Evolutionary conservation across 2,797 vertebrate genomes (phyloP).

Genomic region (Bucorvus abyssinicus): DNA sequence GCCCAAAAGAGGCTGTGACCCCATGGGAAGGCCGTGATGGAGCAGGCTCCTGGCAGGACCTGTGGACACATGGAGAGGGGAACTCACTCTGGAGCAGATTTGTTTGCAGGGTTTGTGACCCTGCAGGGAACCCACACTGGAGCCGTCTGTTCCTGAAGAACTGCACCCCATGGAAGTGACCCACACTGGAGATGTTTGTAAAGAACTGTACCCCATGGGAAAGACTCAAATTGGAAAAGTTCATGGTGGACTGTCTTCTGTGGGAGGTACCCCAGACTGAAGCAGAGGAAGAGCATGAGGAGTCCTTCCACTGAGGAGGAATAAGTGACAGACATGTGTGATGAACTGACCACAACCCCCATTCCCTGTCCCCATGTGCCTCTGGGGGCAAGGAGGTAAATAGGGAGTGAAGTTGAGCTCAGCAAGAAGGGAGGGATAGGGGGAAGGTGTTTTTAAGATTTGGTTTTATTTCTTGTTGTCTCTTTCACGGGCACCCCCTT

Average conservation of each 20-base stretch:
- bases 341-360: not conserved
- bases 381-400: not conserved
- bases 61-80: not conserved
- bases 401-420: not conserved
- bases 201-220: not conserved
- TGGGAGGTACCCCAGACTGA: not conserved
- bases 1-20: not conserved
- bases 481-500: too few relatives aligned
- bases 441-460: not conserved
- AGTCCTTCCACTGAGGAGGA: too few relatives aligned
- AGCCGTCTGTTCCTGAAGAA: not conserved
- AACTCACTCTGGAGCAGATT: not conserved
- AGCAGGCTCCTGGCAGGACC: not conserved
- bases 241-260: not conserved
- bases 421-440: not conserved
- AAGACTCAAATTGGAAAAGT: not conserved
- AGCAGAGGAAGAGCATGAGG: not conserved
- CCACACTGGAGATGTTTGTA: not conserved
- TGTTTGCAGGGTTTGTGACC: not conserved
- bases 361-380: too few relatives aligned
- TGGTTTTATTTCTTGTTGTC: not conserved
- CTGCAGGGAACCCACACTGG: not conserved
- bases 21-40: not conserved
- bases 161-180: not conserved
- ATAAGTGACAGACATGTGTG: not conserved